Conservation (phyloP, 2,113 vertebrate genomes). For the Coptodon bakossiorum region DNA sequence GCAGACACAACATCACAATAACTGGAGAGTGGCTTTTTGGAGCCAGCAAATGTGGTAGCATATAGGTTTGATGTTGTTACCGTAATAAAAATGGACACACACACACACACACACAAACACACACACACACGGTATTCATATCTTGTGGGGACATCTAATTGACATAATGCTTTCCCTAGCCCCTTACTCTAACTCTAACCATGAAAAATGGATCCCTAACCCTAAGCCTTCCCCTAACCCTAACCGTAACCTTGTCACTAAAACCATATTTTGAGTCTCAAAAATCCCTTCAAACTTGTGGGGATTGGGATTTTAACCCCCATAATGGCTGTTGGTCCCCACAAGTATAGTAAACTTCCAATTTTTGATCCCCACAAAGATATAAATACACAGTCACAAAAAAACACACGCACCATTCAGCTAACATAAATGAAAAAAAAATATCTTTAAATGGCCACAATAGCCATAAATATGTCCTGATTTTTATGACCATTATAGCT, state of each 20-base stretch:
- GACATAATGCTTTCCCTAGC: neutral
- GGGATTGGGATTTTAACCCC: neutral
- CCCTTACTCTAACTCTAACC: neutral
- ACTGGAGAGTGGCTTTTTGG: neutral
- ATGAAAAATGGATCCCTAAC: neutral
- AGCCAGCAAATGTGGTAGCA: neutral
- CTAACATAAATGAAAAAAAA: neutral
- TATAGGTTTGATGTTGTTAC: neutral
- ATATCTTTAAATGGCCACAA: neutral
- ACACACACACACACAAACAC: neutral
- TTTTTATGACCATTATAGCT: neutral
- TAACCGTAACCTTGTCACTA: neutral
- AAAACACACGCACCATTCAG: neutral
- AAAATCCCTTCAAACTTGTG: neutral
- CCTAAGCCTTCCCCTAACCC: too few species aligned
- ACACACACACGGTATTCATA: neutral
- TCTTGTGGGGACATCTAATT: neutral
- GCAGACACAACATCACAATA: neutral
- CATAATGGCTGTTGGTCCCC: neutral
- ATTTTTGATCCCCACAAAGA: neutral
- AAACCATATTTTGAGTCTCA: neutral
- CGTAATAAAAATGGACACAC: neutral
- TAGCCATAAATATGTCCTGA: neutral
- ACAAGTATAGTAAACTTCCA: neutral
- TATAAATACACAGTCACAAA: neutral